Conservation (phyloP, 1,140 invertebrate species). For the Listronotus oregonensis region DNA sequence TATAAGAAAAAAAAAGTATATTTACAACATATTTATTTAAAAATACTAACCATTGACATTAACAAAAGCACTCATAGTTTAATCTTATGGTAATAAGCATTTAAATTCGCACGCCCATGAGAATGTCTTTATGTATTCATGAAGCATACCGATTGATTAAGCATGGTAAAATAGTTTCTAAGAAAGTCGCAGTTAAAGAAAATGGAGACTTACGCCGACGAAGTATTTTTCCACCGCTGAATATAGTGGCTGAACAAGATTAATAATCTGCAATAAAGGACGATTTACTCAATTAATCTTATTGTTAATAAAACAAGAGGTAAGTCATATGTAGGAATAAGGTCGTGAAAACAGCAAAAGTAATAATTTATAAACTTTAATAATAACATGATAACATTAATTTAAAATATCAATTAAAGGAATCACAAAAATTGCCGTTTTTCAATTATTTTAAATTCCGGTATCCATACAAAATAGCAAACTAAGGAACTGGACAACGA, state of each 20-base stretch:
- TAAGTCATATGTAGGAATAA: neutral
- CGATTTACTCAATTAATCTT: constrained; percentile 19
- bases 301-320: neutral
- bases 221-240: constrained; percentile 8
- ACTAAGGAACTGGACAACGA: no score
- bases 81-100: neutral
- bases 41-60: neutral
- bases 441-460: no score
- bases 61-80: neutral
- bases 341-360: no score
- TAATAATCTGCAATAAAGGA: constrained; percentile 19
- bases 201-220: constrained; percentile 21
- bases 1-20: no score
- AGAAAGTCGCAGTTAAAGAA: constrained; percentile 19
- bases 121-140: constrained; percentile 21
- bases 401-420: no score
- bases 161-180: constrained; percentile 20
- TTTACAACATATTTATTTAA: no score
- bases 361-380: no score
- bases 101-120: neutral
- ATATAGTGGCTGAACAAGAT: constrained; percentile 19
- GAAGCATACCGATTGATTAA: constrained; percentile 25
- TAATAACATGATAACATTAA: no score
- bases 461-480: no score
- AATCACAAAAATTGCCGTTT: no score